These are phyloP conservation scores for Misgurnus mizolepis DNA, from an alignment of 2,113 vertebrate genomes.

Conservation along the genomic window DNA sequence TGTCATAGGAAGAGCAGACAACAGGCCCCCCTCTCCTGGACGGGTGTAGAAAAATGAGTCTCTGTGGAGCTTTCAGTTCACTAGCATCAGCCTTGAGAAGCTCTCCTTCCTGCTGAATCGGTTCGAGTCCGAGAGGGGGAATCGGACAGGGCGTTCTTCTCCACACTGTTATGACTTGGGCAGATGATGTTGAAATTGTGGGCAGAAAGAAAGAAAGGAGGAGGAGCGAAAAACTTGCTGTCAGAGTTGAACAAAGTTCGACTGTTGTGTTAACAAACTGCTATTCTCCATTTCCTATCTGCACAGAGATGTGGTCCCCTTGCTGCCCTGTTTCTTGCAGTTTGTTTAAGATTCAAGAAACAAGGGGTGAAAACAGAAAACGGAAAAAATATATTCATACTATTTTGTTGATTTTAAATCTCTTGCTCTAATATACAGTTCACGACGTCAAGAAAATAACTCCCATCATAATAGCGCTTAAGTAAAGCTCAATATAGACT, in stretches of 20 bases:
- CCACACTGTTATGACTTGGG: neutral
- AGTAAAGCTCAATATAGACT: constrained; percentile 93
- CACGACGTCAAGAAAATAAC: constrained; percentile 93
- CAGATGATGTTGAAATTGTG: constrained; percentile 51
- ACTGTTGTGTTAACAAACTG: constrained; percentile 53
- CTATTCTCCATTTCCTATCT: constrained; percentile 49
- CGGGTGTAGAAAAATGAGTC: constrained; percentile 55
- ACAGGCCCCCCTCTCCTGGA: constrained; percentile 53
- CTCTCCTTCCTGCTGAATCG: neutral
- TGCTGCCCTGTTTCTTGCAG: constrained; percentile 60
- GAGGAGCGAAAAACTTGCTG: constrained; percentile 76
- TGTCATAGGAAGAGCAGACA: constrained; percentile 63
- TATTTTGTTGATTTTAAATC: constrained; percentile 73
- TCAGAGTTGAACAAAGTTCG: constrained; percentile 49
- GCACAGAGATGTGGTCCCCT: constrained; percentile 49
- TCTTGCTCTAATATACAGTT: constrained; percentile 77
- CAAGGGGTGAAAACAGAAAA: constrained; percentile 82
- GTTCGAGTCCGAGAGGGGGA: constrained; percentile 10
- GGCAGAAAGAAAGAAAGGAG: constrained; percentile 59
- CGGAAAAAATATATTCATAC: constrained; percentile 82
- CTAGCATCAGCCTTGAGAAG: neutral
- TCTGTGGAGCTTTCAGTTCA: constrained; percentile 1
- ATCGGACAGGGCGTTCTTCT: neutral
- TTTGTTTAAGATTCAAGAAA: constrained; percentile 68
- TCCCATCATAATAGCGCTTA: constrained; percentile 90